A percentile compares a stretch with the other conserved stretches of the same genome.
phyloP scores from a whole-genome alignment of 2,113 vertebrate species.

The Sorex araneus region DNA sequence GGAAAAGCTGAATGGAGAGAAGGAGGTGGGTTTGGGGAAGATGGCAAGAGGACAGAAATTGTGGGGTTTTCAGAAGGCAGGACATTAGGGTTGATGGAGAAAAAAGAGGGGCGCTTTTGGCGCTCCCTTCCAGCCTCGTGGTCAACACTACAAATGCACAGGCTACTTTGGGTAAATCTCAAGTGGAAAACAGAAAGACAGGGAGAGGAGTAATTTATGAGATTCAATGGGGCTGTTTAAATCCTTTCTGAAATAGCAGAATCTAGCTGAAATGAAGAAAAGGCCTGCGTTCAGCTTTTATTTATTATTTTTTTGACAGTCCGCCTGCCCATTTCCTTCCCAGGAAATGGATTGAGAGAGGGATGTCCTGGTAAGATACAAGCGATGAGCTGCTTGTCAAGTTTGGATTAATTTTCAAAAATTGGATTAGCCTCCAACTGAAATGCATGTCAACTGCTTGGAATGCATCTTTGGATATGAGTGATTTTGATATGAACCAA shows the following conservation, averaged over 20 bases:
- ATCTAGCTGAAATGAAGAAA: slow-evolving; percentile 34
- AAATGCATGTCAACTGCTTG: slow-evolving; percentile 87
- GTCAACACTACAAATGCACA: neutral
- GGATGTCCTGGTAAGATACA: slow-evolving; percentile 80
- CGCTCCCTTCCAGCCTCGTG: neutral
- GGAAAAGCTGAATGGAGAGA: neutral
- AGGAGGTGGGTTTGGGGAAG: neutral
- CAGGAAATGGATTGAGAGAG: slow-evolving; percentile 68
- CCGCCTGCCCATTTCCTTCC: slow-evolving; percentile 61
- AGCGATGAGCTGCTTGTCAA: slow-evolving; percentile 82
- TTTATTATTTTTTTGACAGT: neutral
- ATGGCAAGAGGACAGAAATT: neutral
- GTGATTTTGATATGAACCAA: slow-evolving; percentile 88
- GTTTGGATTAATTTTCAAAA: slow-evolving; percentile 86
- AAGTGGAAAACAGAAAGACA: slow-evolving; percentile 33
- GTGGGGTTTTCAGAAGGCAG: neutral
- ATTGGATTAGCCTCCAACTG: slow-evolving; percentile 87
- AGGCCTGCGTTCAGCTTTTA: neutral
- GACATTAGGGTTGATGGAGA: neutral
- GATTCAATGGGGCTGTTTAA: slow-evolving; percentile 31
- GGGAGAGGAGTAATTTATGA: slow-evolving; percentile 43
- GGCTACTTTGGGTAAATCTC: neutral
- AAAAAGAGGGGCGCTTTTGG: neutral
- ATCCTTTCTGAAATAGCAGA: slow-evolving; percentile 26
- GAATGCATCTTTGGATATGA: slow-evolving; percentile 88